Evolutionary conservation across 2,113 vertebrate species (phyloP).

Genomic region (Cynoglossus semilaevis): DNA sequence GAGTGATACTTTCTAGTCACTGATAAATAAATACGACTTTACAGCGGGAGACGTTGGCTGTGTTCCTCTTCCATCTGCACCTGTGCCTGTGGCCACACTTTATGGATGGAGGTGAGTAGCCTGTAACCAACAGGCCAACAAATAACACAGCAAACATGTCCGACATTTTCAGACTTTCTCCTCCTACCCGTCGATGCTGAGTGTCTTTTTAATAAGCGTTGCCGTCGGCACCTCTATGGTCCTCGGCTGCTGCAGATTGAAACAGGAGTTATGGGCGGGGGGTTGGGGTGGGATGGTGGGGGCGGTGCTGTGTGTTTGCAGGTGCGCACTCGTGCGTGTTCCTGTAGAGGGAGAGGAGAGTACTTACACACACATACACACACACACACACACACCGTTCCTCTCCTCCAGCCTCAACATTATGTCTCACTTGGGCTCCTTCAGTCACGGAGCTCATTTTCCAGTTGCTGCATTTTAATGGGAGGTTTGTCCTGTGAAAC

Average conservation of each 20-base stretch:
- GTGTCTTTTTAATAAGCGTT: constrained; percentile 16
- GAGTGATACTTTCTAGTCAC: background rate
- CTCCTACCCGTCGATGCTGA: background rate
- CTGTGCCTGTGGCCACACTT: no score
- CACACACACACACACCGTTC: constrained; percentile 47
- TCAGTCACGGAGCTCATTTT: constrained; percentile 70
- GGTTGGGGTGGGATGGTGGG: background rate
- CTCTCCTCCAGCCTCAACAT: constrained; percentile 40
- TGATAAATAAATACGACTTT: background rate
- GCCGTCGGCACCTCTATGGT: constrained; percentile 10
- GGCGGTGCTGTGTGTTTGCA: constrained; percentile 8
- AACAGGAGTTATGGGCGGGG: constrained; percentile 13
- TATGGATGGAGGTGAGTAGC: no score
- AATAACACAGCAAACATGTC: constrained; percentile 10
- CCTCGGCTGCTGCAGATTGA: constrained; percentile 17
- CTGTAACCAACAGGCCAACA: background rate
- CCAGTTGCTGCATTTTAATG: constrained; percentile 69
- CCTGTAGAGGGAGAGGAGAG: constrained; percentile 35
- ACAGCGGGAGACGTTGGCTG: no score
- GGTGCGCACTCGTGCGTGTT: constrained; percentile 1
- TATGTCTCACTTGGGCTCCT: constrained; percentile 68
- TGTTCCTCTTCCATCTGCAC: no score
- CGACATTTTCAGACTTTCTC: constrained; percentile 2
- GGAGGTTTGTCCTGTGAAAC: constrained; percentile 45
- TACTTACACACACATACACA: background rate